Evolutionary conservation across 2,888 invertebrate species (phyloP).

Genomic region (Apocheima hispidaria): DNA sequence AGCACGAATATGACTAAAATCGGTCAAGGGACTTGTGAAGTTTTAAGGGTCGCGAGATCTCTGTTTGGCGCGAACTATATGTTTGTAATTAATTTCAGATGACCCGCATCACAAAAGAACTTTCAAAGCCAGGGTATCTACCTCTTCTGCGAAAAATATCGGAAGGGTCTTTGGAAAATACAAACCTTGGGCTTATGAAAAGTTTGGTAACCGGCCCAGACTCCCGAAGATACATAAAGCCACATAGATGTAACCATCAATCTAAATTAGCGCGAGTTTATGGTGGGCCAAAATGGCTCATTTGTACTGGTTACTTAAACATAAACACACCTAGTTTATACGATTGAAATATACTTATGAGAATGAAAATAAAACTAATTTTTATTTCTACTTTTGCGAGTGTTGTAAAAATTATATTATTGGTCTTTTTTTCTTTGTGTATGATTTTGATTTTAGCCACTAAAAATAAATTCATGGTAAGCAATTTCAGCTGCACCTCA

Average conservation of each 20-base stretch:
- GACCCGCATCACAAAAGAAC: conserved; percentile 70
- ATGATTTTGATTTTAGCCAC: no score
- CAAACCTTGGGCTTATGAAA: conserved; percentile 63
- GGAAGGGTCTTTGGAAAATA: conserved; percentile 61
- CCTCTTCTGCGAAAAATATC: conserved; percentile 73
- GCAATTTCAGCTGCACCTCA: no score
- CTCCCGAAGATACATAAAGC: conserved; percentile 78
- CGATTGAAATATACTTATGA: conserved; percentile 62
- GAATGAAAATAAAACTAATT: not conserved
- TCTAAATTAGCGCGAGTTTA: conserved; percentile 69
- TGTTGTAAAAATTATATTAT: not conserved
- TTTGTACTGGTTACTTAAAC: conserved; percentile 79
- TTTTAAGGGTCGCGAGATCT: no score
- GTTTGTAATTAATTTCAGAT: conserved; percentile 63
- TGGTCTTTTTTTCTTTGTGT: no score
- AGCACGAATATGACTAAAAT: no score
- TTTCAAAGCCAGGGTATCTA: conserved; percentile 73
- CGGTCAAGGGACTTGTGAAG: no score
- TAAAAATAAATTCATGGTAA: no score
- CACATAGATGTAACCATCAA: conserved; percentile 79
- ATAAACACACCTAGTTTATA: conserved; percentile 77
- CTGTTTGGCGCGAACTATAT: not conserved
- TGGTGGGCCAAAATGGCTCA: conserved; percentile 76
- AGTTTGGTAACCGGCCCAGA: conserved; percentile 69
- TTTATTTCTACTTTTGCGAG: not conserved